Base-by-base conservation (phyloP, 1,140 invertebrate genomes). In the Littorina saxatilis region DNA sequence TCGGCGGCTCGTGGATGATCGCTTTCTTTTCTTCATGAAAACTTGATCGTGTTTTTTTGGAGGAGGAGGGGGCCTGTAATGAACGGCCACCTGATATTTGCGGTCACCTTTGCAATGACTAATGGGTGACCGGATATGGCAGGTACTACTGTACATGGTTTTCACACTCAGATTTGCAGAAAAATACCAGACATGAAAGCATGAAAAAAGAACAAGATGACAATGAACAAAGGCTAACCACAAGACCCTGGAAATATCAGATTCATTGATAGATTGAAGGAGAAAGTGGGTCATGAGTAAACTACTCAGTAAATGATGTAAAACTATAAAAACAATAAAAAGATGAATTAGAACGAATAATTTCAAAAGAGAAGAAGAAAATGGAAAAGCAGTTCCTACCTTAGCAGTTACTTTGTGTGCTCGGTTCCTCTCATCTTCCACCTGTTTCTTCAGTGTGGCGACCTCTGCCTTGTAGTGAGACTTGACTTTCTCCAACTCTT, bases 381-480 rank as follows among this genome's bases (percentile, higher is more conserved):
- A 79, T n/a, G 17, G 80, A 63, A 20, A 81, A 20, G 74, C 35
- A 58, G 7, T 7, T 17, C 55, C 73, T 63, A 90, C 89, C 85
- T 86, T 83, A 27, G 58, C 52, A 55, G 82, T 66, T 27, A 83
- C 52, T 82, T 86, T 87, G 50, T 88, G 72, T 29, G 74, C 78
- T 43, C 47, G 80, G 50, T 83, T 78, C 72, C 80, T 85, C 50
- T 86, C 82, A 47, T 89, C 87, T 70, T 82, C 78, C 3, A 88
- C 63, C 55, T 86, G 85, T 72, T 83, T 83, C 32, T 88, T 89
- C 2, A 90, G 55, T 61, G 78, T 78, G 55, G 87, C 87, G 0
- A 90, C 43, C 61, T 90, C 89, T n/a, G 85, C 83, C 63, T 85
- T 88, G 72, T 89, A 87, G n/a, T 83, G 58, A 13, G 85, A 83